Evolutionary conservation across 2,888 invertebrate species (phyloP).

Genomic region (Hemaris fuciformis): DNA sequence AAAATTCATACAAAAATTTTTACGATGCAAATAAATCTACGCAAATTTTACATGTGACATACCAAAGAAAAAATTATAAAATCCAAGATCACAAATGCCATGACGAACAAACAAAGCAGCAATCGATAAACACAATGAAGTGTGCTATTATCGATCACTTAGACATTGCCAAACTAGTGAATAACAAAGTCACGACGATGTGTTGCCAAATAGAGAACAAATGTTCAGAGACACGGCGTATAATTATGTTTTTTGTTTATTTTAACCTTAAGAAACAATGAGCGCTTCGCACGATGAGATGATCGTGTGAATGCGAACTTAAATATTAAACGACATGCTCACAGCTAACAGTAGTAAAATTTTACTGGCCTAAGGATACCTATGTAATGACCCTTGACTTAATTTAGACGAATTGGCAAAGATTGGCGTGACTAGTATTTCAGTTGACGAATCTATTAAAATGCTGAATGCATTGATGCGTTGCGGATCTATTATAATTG

Average conservation of each 20-base stretch:
- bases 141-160: conserved; percentile 9
- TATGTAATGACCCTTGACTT: too few species aligned
- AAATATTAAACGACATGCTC: conserved; percentile 18
- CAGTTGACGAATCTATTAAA: too few species aligned
- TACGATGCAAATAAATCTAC: neutral
- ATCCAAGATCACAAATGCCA: neutral
- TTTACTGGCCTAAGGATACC: too few species aligned
- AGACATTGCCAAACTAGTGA: conserved; percentile 14
- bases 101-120: neutral
- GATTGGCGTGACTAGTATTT: too few species aligned
- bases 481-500: too few species aligned
- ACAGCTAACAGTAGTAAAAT: conserved; percentile 6
- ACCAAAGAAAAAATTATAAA: neutral
- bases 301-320: conserved; percentile 23
- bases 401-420: too few species aligned
- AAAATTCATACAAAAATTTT: too few species aligned
- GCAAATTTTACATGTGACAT: neutral
- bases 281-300: conserved; percentile 17
- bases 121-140: neutral
- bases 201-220: conserved; percentile 10
- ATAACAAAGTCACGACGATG: conserved; percentile 15
- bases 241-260: conserved; percentile 29
- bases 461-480: too few species aligned
- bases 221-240: conserved; percentile 3
- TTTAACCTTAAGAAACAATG: conserved; percentile 40